phyloP scores from a whole-genome alignment of 1,140 invertebrate genomes.

The Diorhabda elongata region DNA sequence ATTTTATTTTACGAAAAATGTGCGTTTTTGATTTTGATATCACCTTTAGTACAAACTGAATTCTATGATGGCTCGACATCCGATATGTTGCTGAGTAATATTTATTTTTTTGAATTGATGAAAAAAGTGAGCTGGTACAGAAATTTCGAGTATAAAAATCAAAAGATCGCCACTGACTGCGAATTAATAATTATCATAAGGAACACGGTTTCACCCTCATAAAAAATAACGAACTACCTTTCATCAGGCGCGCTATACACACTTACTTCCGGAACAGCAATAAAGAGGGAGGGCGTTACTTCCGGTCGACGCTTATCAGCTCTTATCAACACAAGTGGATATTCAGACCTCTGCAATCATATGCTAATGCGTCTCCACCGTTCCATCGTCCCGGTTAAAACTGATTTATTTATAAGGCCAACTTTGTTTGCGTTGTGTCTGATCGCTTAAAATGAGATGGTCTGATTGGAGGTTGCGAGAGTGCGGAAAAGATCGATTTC shows the following conservation, averaged over 20 bases:
- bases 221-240: conserved; percentile 37
- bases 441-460: conserved; percentile 6
- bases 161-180: not conserved
- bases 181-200: not conserved
- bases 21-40: not conserved
- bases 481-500: not conserved
- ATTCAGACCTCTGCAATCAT: conserved; percentile 32
- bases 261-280: conserved; percentile 34
- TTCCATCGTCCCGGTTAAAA: conserved; percentile 1
- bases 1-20: not conserved
- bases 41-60: not conserved
- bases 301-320: conserved; percentile 33
- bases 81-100: not conserved
- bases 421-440: conserved; percentile 20
- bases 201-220: conserved; percentile 17
- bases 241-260: conserved; percentile 35
- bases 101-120: too few relatives aligned
- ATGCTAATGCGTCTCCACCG: conserved; percentile 27
- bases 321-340: conserved; percentile 33
- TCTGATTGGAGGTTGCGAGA: not conserved
- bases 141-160: not conserved
- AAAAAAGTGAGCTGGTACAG: not conserved
- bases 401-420: conserved; percentile 35
- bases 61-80: not conserved
- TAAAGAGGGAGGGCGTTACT: conserved; percentile 34